phyloP scores from a whole-genome alignment of 2,888 invertebrate genomes.

The Scaptodrosophila latifasciaeformis region DNA sequence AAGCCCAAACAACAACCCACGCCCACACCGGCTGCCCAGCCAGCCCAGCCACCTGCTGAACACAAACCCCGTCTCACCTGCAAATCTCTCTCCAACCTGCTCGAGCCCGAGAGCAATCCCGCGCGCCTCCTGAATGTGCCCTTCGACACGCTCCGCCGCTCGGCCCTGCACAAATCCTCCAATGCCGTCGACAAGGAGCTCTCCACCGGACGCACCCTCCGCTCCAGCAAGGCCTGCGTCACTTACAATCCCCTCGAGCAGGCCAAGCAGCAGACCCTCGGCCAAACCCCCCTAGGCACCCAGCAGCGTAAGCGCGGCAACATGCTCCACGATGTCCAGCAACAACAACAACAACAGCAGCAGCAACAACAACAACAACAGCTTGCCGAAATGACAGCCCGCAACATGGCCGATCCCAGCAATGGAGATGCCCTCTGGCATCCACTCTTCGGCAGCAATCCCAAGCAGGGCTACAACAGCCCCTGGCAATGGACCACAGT shows the following conservation, averaged over 20 bases:
- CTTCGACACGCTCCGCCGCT: constrained; percentile 47
- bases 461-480: constrained; percentile 75
- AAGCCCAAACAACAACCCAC: constrained; percentile 46
- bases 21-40: background rate
- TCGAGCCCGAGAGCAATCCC: constrained; percentile 76
- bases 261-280: constrained; percentile 43
- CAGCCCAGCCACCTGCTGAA: constrained; percentile 51
- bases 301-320: constrained; percentile 59
- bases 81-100: constrained; percentile 79
- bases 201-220: constrained; percentile 41
- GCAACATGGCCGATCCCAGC: constrained; percentile 75
- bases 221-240: constrained; percentile 52
- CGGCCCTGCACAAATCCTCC: constrained; percentile 33
- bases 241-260: constrained; percentile 51
- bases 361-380: constrained; percentile 66
- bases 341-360: constrained; percentile 54
- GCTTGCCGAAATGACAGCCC: constrained; percentile 37
- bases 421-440: constrained; percentile 86
- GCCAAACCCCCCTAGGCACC: constrained; percentile 42
- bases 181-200: constrained; percentile 10
- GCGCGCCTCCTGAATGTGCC: constrained; percentile 52
- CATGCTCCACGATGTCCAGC: constrained; percentile 55
- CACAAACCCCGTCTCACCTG: constrained; percentile 79
- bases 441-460: constrained; percentile 83
- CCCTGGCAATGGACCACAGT: constrained; percentile 79